Conservation (phyloP, 1,140 invertebrate genomes). For the Sweltsa coloradensis region DNA sequence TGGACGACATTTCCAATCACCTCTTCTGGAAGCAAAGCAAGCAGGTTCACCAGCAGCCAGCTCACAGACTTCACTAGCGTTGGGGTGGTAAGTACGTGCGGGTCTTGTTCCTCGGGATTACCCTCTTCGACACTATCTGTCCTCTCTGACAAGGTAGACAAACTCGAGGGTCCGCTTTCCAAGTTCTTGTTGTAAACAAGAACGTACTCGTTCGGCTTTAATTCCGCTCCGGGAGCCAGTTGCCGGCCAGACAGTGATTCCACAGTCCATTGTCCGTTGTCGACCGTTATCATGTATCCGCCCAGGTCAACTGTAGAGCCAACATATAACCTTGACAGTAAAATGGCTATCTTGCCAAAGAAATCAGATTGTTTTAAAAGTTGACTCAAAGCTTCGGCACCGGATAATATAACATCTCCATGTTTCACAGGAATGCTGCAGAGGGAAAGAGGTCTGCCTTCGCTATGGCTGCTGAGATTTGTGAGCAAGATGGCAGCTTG, state of each 20-base stretch:
- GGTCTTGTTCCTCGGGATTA: too few relatives aligned
- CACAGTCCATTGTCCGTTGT: too few relatives aligned
- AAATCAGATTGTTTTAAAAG: conserved; percentile 13
- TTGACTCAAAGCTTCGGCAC: background rate
- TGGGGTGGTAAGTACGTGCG: conserved; percentile 33
- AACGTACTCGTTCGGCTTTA: too few relatives aligned
- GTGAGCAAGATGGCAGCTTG: conserved; percentile 29
- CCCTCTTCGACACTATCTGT: too few relatives aligned
- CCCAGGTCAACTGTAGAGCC: background rate
- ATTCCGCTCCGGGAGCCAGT: background rate
- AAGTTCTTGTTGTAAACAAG: too few relatives aligned
- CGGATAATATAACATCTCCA: background rate
- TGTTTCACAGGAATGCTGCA: background rate
- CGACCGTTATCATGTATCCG: too few relatives aligned
- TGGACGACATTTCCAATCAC: conserved; percentile 27
- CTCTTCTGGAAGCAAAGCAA: conserved; percentile 28
- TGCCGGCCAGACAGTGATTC: background rate
- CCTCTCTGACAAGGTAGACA: too few relatives aligned
- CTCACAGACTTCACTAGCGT: conserved; percentile 31
- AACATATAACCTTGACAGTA: conserved; percentile 8
- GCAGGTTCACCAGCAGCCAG: conserved; percentile 31
- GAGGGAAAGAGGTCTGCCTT: background rate
- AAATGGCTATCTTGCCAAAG: conserved; percentile 10
- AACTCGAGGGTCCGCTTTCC: too few relatives aligned
- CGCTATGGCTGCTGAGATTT: conserved; percentile 24